Conservation (phyloP, 2,797 vertebrate species). For the Eospalax fontanierii region DNA sequence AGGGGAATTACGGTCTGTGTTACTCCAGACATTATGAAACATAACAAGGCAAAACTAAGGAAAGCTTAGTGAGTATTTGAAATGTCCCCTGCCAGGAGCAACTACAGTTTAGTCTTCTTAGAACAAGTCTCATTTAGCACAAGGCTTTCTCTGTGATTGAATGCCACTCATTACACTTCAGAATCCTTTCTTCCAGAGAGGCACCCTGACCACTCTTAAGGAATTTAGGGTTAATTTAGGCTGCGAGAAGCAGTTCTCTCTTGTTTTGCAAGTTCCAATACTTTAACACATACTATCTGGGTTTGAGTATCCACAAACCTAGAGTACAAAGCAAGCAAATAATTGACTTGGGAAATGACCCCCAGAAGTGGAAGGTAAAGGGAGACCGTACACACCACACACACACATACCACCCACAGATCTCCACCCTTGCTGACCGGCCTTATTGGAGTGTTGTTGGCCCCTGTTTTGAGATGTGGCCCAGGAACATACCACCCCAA, state of each 20-base stretch:
- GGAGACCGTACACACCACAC: too few relatives aligned
- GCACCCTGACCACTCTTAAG: background rate
- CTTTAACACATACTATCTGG: constrained; percentile 39
- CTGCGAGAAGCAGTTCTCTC: constrained; percentile 45
- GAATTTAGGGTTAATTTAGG: constrained; percentile 64
- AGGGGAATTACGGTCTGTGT: constrained; percentile 73
- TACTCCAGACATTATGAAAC: constrained; percentile 76
- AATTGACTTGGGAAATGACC: constrained; percentile 6
- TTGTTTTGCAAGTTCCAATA: constrained; percentile 65
- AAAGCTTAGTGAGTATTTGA: constrained; percentile 76
- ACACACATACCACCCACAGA: too few relatives aligned
- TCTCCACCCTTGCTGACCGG: too few relatives aligned
- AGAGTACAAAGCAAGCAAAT: constrained; percentile 31
- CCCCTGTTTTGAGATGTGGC: too few relatives aligned
- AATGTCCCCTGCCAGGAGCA: constrained; percentile 72
- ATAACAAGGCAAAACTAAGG: constrained; percentile 74
- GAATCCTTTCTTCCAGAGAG: constrained; percentile 67
- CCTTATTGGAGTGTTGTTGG: too few relatives aligned
- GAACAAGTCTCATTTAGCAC: constrained; percentile 73
- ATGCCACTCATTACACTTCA: background rate
- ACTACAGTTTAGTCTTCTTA: constrained; percentile 68
- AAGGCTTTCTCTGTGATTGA: constrained; percentile 68
- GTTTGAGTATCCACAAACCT: constrained; percentile 47
- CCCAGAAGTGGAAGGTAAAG: background rate
- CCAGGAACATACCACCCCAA: too few relatives aligned